Evolutionary conservation across 2,888 invertebrate species (phyloP), one percentile per base, ranked within the genome.

Genomic region (Embidobia sp.): DNA sequence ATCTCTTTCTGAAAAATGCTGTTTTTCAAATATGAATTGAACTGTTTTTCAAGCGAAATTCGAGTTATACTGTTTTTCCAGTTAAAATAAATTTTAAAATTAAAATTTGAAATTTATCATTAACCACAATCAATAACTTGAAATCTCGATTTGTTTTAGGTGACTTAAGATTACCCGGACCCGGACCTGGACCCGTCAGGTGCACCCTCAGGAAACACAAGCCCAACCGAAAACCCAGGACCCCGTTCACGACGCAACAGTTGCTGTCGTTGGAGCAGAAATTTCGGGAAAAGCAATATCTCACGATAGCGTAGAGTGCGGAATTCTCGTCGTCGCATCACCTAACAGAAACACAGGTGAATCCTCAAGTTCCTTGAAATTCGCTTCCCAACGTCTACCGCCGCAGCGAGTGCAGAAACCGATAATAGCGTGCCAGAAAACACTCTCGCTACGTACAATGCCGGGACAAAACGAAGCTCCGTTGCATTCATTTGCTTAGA

Each of bases 171-270:
- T 53, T 75, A 33, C 74, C 74, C 7, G 93, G 93, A 86, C 94
- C 94, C 6, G 96, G 95, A 85, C 95, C 95, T 10, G 95, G 95
- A 0, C 95, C 95, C 90, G 91, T 97, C 82, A 96, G 96, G 89
- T 97, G 96, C 90, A 95, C 96, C 90, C 92, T 99, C 80, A 92
- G 98, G 83, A 98, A 98, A 88, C 99, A 99, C 92, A 99, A 99
- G 89, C 98, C 98, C 16, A 99, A 99, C 91, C 93, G 99, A 81
- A 99, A 99, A 89, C 99, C 99, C 0, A 93, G 99, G 61, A 99
- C 99, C 0, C 99, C 99, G 0, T 99, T 99, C 91, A 98, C 98
- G 10, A 98, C 98, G 1, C 97, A 98, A 88, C 99, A 99, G 88
- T 92, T 99, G 51, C 91, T 98, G 77, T 95, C 98, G 1, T 91